Evolutionary conservation across 2,113 vertebrate genomes (phyloP), one percentile per base, ranked within the genome.

Genomic region (Hucho hucho): DNA sequence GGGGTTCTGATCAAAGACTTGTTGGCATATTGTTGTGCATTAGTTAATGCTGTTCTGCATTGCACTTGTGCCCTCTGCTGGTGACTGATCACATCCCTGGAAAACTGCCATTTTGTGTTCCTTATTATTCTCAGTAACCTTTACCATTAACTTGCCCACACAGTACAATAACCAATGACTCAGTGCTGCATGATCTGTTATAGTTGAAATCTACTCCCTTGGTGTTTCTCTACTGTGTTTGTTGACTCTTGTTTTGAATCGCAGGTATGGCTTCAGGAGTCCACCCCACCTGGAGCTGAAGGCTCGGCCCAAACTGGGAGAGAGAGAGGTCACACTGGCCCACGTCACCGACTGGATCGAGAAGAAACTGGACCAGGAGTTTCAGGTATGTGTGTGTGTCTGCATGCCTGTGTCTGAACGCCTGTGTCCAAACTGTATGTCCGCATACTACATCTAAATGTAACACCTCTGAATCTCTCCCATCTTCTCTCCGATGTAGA

Each of bases 291-390:
- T 99, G 73, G 96, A 97, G 82, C 87, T 99, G 73, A 99, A 99
- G 92, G 98, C 97, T 0, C 94, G 98, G 53, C 98, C 98, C 70
- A 99, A 99, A 90, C 95, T 99, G 37, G 98, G 98, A 9, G 98
- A 98, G 84, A 94, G 98, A 88, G 95, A 96, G 89, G 98, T 99
- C 29, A 99, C 98, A 76, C 91, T 99, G 74, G 96, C 95, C 80
- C 98, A 98, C n/a, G 95, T 99, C 61, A 99, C 97, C 1, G 98
- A 99, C 79, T 99, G 98, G 98, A 99, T 99, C 72, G 98, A 98
- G 85, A 98, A 93, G 89, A 99, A 98, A 88, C 92, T 99, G 80
- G 93, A 97, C 65, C 97, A 98, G 82, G 91, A 90, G 68, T 89
- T 90, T 12, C 88, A 89, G 89, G 88, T 90, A 85, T 37, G 24